These are phyloP conservation scores for Euura saliciscinereae DNA, from an alignment of 1,140 invertebrate genomes.

Conservation along the genomic window DNA sequence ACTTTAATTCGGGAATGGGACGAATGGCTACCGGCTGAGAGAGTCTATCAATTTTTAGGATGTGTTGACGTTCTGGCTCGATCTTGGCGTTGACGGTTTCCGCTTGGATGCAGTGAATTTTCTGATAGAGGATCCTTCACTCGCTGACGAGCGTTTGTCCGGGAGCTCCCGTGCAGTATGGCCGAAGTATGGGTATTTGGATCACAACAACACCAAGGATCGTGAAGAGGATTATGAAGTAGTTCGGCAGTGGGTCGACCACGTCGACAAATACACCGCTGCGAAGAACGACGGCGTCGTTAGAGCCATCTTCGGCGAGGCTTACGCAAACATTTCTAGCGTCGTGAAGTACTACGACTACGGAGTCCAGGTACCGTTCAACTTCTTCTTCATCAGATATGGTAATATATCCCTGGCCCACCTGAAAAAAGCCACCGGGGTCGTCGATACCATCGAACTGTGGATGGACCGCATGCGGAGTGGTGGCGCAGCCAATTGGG, in stretches of 20 bases:
- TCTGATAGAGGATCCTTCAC: conserved; percentile 47
- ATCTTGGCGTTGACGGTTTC: conserved; percentile 71
- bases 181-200: conserved; percentile 61
- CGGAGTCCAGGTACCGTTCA: too few relatives aligned
- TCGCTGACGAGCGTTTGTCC: conserved; percentile 62
- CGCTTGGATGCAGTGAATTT: conserved; percentile 68
- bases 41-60: conserved; percentile 46
- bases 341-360: conserved; percentile 45
- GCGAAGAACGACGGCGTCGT: conserved; percentile 37
- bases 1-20: conserved; percentile 5
- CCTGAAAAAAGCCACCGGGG: conserved; percentile 59
- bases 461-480: conserved; percentile 53
- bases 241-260: conserved; percentile 65
- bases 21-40: background rate
- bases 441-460: conserved; percentile 60
- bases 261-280: conserved; percentile 63
- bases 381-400: conserved; percentile 51
- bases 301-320: conserved; percentile 74
- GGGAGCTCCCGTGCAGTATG: conserved; percentile 42
- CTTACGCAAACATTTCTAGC: conserved; percentile 63
- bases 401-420: conserved; percentile 59
- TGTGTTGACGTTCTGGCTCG: conserved; percentile 65
- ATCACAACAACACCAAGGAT: conserved; percentile 70
- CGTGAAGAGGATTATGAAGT: conserved; percentile 66
- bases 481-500: conserved; percentile 65